Percentiles rank a stretch among this genome's conserved stretches.
Evolutionary conservation across 2,888 invertebrate genomes (phyloP).

Genomic region (Protodeltote pygarga): DNA sequence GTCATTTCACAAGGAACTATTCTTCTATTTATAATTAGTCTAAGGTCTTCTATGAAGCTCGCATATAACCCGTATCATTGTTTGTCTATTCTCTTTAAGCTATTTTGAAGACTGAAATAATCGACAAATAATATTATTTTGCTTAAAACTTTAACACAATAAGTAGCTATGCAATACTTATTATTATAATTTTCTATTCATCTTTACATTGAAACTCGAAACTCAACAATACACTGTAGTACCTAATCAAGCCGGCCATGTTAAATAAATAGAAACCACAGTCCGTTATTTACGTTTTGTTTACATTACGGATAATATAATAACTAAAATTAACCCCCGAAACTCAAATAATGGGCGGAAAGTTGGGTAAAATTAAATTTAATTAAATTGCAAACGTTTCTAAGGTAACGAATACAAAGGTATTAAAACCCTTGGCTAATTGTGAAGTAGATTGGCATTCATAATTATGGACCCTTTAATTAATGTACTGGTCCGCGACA

Average conservation of each 20-base stretch:
- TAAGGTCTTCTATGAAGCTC: too few relatives aligned
- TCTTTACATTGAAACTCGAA: conserved; percentile 10
- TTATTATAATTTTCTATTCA: conserved; percentile 7
- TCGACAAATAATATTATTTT: too few relatives aligned
- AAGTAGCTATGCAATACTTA: too few relatives aligned
- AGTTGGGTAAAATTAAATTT: conserved; percentile 48
- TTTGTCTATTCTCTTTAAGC: too few relatives aligned
- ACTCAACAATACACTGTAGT: conserved; percentile 2
- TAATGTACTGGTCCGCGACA: conserved; percentile 39
- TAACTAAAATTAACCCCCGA: conserved; percentile 44
- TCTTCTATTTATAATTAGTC: too few relatives aligned
- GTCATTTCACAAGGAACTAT: too few relatives aligned
- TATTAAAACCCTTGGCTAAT: conserved; percentile 48
- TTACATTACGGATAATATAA: conserved; percentile 35
- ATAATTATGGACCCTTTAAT: conserved; percentile 55
- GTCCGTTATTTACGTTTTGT: conserved; percentile 36
- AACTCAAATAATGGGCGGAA: conserved; percentile 40
- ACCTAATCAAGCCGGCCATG: conserved; percentile 26
- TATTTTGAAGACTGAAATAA: too few relatives aligned
- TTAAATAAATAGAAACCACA: conserved; percentile 31
- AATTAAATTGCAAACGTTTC: conserved; percentile 52
- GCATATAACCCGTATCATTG: too few relatives aligned
- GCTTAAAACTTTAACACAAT: too few relatives aligned
- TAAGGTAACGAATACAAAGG: conserved; percentile 51
- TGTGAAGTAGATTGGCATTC: conserved; percentile 60